These are phyloP conservation scores for Tangara arthus DNA, from an alignment of 2,797 vertebrate species.

Conservation along the genomic window DNA sequence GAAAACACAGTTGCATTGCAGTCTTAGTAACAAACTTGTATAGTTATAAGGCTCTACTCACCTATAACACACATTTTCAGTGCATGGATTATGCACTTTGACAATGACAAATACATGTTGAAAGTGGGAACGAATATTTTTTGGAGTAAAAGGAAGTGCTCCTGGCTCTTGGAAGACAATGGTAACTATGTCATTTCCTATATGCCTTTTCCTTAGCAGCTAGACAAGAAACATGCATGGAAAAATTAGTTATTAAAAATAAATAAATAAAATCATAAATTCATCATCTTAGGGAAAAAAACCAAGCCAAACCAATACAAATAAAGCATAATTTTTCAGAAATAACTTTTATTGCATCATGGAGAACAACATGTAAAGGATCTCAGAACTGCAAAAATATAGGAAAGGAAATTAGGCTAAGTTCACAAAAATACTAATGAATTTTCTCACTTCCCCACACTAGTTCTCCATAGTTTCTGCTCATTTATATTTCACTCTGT, in stretches of 20 bases:
- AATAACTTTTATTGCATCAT: neutral
- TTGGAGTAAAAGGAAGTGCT: conserved; percentile 95
- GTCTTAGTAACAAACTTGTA: neutral
- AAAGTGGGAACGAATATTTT: conserved; percentile 97
- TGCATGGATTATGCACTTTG: conserved; percentile 94
- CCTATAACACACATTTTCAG: conserved; percentile 97
- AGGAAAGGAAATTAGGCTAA: neutral
- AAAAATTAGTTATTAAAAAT: conserved; percentile 33
- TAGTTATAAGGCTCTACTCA: conserved; percentile 67
- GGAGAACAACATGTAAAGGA: neutral
- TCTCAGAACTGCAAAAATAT: neutral
- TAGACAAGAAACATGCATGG: conserved; percentile 65
- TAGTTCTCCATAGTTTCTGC: neutral
- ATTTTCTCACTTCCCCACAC: neutral
- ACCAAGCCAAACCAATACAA: neutral
- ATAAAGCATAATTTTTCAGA: neutral
- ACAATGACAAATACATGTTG: conserved; percentile 98
- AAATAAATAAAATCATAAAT: neutral
- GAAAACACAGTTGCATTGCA: neutral
- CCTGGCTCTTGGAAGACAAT: conserved; percentile 98
- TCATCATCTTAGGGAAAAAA: neutral
- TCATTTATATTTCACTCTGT: neutral
- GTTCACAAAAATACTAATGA: neutral
- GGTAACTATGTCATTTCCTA: conserved; percentile 98
- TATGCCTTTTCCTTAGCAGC: conserved; percentile 96